These are phyloP conservation scores for Fundulus diaphanus DNA, from an alignment of 2,797 vertebrate genomes.

Conservation along the genomic window DNA sequence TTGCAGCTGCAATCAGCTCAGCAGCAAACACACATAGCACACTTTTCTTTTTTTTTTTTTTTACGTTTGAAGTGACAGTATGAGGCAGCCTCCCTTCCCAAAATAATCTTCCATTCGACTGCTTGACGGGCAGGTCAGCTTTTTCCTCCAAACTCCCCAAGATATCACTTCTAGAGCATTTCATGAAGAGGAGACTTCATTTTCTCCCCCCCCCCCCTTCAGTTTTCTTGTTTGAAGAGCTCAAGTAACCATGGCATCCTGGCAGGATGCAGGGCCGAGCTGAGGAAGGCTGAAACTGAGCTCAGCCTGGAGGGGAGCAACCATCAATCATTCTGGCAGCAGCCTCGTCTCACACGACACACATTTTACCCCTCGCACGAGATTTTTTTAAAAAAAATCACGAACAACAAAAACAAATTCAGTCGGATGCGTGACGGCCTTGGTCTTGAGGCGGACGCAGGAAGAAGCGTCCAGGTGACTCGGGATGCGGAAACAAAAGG, in stretches of 20 bases:
- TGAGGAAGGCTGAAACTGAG: conserved; percentile 56
- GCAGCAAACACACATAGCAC: conserved; percentile 17
- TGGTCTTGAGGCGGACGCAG: neutral
- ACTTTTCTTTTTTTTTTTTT: neutral
- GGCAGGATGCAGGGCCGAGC: conserved; percentile 60
- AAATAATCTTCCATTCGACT: conserved; percentile 6
- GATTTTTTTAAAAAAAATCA: conserved; percentile 39
- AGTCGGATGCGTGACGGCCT: neutral
- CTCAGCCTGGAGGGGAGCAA: conserved; percentile 43
- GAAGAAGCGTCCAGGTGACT: neutral
- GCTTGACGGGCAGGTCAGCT: conserved; percentile 33
- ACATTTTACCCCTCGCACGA: conserved; percentile 29
- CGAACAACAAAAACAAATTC: conserved; percentile 13
- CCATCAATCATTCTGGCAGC: conserved; percentile 67
- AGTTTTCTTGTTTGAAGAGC: conserved; percentile 53
- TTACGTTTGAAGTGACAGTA: conserved; percentile 4
- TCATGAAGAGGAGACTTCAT: conserved; percentile 37
- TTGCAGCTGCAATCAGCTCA: conserved; percentile 43
- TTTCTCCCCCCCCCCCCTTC: neutral
- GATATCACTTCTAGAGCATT: conserved; percentile 25
- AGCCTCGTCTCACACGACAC: conserved; percentile 14
- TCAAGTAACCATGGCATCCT: conserved; percentile 72
- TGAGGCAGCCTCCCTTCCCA: conserved; percentile 2
- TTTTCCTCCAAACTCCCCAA: conserved; percentile 27
- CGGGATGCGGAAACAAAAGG: neutral